phyloP scores from a whole-genome alignment of 2,888 invertebrate species.

The Lasioglossum oenotherae region DNA sequence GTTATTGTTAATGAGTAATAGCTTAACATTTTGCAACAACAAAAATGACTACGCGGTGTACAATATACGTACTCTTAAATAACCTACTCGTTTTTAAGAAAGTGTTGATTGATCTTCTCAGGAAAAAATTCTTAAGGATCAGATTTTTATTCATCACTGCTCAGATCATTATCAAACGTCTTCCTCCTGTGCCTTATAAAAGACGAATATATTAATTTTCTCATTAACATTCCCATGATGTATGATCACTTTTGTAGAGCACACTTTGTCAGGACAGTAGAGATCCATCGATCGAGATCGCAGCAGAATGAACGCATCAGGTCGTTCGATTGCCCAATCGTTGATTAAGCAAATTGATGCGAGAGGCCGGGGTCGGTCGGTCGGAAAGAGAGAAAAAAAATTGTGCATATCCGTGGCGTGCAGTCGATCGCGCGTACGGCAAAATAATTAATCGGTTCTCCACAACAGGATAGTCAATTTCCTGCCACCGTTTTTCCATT shows the following conservation, averaged over 20 bases:
- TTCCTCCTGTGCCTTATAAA: background rate
- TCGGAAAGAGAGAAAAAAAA: background rate
- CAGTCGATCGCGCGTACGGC: slow-evolving; percentile 28
- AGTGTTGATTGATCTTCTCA: background rate
- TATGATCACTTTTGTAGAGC: background rate
- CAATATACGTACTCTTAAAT: background rate
- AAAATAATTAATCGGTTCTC: slow-evolving; percentile 47
- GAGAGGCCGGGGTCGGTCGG: background rate
- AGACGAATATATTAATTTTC: background rate
- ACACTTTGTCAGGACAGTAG: background rate
- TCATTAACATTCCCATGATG: background rate
- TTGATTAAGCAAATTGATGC: slow-evolving; percentile 2
- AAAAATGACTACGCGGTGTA: background rate
- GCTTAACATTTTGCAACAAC: background rate
- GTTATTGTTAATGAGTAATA: background rate
- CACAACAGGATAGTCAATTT: slow-evolving; percentile 39
- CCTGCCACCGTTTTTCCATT: slow-evolving; percentile 58
- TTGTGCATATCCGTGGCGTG: background rate
- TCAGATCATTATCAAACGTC: background rate
- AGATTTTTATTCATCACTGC: background rate
- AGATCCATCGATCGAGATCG: background rate
- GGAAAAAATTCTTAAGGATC: background rate
- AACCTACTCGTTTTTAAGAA: background rate
- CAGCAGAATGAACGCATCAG: background rate
- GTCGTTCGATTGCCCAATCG: background rate